Conservation (phyloP, 2,797 vertebrate species). For the Ctenopoma multispine region DNA sequence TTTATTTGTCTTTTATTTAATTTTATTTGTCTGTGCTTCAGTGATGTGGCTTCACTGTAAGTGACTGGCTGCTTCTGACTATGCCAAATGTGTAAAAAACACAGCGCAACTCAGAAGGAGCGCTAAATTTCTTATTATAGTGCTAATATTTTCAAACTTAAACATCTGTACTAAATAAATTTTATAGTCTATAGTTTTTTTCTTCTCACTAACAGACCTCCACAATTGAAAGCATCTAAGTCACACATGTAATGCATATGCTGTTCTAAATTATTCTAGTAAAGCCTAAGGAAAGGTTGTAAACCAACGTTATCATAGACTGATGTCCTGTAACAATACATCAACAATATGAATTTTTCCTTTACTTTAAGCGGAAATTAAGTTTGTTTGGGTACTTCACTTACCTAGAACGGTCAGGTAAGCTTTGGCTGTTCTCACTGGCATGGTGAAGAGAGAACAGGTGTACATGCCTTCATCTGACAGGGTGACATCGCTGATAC, state of each 20-base stretch:
- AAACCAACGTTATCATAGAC: too few relatives aligned
- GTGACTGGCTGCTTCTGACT: conserved; percentile 23
- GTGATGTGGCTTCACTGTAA: conserved; percentile 19
- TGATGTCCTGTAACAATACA: too few relatives aligned
- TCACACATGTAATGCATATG: too few relatives aligned
- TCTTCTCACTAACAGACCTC: too few relatives aligned
- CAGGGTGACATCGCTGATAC: conserved; percentile 93
- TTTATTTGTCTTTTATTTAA: conserved; percentile 22
- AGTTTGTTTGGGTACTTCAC: conserved; percentile 51
- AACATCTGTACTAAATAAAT: too few relatives aligned
- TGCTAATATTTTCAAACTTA: too few relatives aligned
- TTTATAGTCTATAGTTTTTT: too few relatives aligned
- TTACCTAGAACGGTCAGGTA: conserved; percentile 97
- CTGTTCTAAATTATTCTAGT: neutral
- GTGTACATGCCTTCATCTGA: conserved; percentile 97
- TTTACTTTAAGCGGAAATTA: neutral
- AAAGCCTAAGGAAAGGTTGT: neutral
- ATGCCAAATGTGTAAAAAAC: neutral
- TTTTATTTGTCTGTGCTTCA: neutral
- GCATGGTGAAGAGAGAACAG: conserved; percentile 99
- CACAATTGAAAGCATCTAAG: too few relatives aligned
- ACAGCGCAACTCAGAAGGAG: neutral
- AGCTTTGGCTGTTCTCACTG: conserved; percentile 97
- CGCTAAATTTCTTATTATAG: neutral
- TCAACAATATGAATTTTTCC: neutral